Percentiles rank a stretch among this genome's conserved stretches.
Conservation (phyloP, 2,888 invertebrate species). For the Aleiodes alternator region DNA sequence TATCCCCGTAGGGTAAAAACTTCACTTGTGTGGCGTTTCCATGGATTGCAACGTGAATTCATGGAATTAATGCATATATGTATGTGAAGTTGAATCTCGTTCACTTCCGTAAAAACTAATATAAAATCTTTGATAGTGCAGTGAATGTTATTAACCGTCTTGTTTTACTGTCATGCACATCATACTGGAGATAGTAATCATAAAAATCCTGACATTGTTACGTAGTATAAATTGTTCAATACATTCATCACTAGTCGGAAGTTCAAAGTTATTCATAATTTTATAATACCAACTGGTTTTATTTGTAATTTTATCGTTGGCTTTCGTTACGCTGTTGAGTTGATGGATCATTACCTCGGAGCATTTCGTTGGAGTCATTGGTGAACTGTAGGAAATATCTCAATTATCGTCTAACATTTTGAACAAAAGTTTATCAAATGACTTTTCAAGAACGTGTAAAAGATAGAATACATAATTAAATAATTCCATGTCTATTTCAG, state of each 20-base stretch:
- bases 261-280: slow-evolving; percentile 45
- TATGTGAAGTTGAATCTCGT: slow-evolving; percentile 22
- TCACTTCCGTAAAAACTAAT: slow-evolving; percentile 23
- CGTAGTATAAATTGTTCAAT: slow-evolving; percentile 28
- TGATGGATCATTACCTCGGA: too few relatives aligned
- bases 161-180: slow-evolving; percentile 46
- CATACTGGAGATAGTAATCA: slow-evolving; percentile 38
- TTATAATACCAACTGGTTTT: slow-evolving; percentile 8
- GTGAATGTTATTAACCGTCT: slow-evolving; percentile 46
- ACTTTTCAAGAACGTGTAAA: too few relatives aligned
- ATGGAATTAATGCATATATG: slow-evolving; percentile 56
- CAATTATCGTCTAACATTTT: too few relatives aligned
- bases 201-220: slow-evolving; percentile 44
- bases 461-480: too few relatives aligned
- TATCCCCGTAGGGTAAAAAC: too few relatives aligned
- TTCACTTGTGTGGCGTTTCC: slow-evolving; percentile 31
- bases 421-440: too few relatives aligned
- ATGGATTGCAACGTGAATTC: slow-evolving; percentile 43
- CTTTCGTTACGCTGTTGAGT: neutral
- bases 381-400: too few relatives aligned
- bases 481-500: too few relatives aligned
- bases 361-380: too few relatives aligned
- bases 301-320: slow-evolving; percentile 19
- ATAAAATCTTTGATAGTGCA: slow-evolving; percentile 24
- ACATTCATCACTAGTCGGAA: slow-evolving; percentile 48